phyloP scores from a whole-genome alignment of 2,797 vertebrate species.

The Rhynchotus rufescens region DNA sequence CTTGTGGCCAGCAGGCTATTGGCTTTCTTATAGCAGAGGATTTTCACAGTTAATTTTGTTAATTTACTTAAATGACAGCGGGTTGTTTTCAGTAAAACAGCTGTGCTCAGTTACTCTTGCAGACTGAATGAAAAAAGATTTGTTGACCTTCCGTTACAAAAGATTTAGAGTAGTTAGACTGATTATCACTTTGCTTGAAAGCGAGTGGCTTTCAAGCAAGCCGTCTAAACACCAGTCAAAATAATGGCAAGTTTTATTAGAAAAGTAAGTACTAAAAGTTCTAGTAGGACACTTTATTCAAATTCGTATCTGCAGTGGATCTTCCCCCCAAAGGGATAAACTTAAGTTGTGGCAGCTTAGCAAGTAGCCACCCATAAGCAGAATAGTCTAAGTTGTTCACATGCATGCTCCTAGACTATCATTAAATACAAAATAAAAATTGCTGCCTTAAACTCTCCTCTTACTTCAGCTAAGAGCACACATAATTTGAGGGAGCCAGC shows the following conservation, averaged over 20 bases:
- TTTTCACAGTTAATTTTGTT: slow-evolving; percentile 74
- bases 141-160: slow-evolving; percentile 29
- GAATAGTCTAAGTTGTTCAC: background rate
- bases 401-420: background rate
- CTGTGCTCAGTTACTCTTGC: slow-evolving; percentile 43
- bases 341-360: background rate
- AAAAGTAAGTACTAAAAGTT: background rate
- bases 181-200: slow-evolving; percentile 43
- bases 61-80: slow-evolving; percentile 62
- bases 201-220: slow-evolving; percentile 57
- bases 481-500: background rate
- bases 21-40: slow-evolving; percentile 32
- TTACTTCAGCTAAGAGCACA: background rate
- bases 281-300: background rate
- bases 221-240: background rate
- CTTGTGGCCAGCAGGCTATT: slow-evolving; percentile 67
- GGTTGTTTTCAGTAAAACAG: slow-evolving; percentile 62
- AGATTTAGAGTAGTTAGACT: slow-evolving; percentile 23
- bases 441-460: background rate
- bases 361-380: background rate
- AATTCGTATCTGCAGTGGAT: background rate
- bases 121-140: slow-evolving; percentile 59
- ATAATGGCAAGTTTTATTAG: background rate
- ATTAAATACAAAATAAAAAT: background rate
- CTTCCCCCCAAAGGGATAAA: background rate